Evolutionary conservation across 1,140 invertebrate genomes (phyloP), one percentile per base, ranked within the genome.

Genomic region (Adoxophyes honmai): DNA sequence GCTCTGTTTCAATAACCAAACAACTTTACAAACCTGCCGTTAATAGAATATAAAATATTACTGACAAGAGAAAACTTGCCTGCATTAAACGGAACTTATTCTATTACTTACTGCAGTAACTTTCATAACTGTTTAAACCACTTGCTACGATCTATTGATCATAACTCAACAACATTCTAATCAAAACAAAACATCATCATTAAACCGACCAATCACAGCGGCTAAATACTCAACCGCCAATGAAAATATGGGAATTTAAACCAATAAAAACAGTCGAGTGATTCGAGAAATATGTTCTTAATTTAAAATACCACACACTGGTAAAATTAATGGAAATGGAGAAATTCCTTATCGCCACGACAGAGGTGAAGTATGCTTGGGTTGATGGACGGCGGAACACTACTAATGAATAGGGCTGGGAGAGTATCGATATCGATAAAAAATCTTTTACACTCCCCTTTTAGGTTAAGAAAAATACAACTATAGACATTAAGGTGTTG

Each of bases 321-420:
- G 39, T 55, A 64, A 64, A 70, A 71, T 70, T 59, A 73, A 75
- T 72, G 69, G 70, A 80, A 77, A 84, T 79, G 73, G 62, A 73
- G 64, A 81, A 79, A 81, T 82, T 67, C 78, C 75, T 75, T 75
- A 80, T 75, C 70, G 71, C 71, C 66, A 59, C 59, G 66, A 60
- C 67, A 65, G 63, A 70, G 66, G 70, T 75, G 64, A 81, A 76
- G 78, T 81, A 81, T 82, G 74, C 71, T 62, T 51, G 59, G 33
- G 18, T 63, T 80, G 77, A 85, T 75, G 75, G 75, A 83, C 78
- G 83, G 64, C 73, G 68, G 68, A 57, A 83, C 80, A 80, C 81
- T 67, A 48, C 42, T 48, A 48, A 48, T 21, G 42, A 48, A 18
- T 48, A 48, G 42, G 67, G 52, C 42, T 59, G 59, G 58, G 62